Conservation (phyloP, 2,797 vertebrate species). For the Periophthalmus magnuspinnatus region DNA sequence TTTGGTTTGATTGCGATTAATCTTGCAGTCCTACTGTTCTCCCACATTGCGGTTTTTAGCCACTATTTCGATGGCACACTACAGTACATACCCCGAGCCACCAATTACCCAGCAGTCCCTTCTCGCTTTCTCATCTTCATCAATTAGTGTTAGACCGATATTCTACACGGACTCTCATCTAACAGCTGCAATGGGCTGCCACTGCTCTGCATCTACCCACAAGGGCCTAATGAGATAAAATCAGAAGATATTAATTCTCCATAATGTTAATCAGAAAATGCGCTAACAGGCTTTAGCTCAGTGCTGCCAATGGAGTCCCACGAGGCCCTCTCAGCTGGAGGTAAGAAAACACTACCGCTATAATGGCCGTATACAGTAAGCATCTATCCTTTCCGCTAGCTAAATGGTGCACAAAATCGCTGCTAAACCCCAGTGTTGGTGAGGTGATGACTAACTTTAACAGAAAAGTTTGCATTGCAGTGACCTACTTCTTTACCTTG, state of each 20-base stretch:
- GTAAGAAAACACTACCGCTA: conserved; percentile 54
- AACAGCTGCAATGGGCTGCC: conserved; percentile 49
- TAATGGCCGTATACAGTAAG: conserved; percentile 49
- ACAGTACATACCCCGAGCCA: conserved; percentile 46
- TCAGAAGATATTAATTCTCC: conserved; percentile 65
- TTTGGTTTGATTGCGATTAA: no score
- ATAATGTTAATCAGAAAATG: conserved; percentile 63
- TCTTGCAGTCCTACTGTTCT: conserved; percentile 9
- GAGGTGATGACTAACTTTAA: not conserved
- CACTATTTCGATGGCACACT: conserved; percentile 17
- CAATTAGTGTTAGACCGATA: conserved; percentile 65
- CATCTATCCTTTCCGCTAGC: not conserved
- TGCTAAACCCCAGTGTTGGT: not conserved
- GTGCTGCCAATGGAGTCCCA: conserved; percentile 38
- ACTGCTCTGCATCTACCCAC: conserved; percentile 59
- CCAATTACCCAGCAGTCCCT: conserved; percentile 68
- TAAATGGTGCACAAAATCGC: conserved; percentile 4
- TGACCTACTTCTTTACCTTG: conserved; percentile 30
- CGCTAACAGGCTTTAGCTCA: conserved; percentile 34
- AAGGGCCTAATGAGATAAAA: conserved; percentile 68
- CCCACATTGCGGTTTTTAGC: conserved; percentile 26
- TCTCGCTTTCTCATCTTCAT: conserved; percentile 63
- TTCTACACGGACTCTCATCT: conserved; percentile 66
- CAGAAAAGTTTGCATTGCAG: not conserved
- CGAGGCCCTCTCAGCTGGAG: conserved; percentile 52